Percentiles rank a stretch among this genome's conserved stretches.
Conservation (phyloP, 2,888 invertebrate species). For the Dryococelus australis region DNA sequence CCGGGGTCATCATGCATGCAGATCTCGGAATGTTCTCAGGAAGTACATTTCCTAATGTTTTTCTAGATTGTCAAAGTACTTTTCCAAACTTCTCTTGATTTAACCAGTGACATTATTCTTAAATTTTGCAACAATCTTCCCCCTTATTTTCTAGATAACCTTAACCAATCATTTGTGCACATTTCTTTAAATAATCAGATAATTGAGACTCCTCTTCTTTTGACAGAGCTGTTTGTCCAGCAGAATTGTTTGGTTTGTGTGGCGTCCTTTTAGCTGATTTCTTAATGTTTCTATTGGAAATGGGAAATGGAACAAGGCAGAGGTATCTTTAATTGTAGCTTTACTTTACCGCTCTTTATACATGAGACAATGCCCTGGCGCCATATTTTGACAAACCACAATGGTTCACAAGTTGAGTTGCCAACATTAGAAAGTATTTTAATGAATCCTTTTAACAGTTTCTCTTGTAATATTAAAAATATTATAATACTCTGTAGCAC, state of each 20-base stretch:
- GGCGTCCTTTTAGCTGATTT: background rate
- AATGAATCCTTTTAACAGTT: no score
- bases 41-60: background rate
- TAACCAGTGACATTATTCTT: background rate
- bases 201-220: background rate
- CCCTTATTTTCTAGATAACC: background rate
- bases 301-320: no score
- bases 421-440: no score
- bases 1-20: constrained; percentile 3
- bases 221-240: background rate
- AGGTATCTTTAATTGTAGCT: no score
- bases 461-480: no score
- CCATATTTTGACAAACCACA: no score
- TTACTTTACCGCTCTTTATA: no score
- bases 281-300: background rate
- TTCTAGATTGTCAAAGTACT: background rate
- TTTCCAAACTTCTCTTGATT: background rate
- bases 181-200: background rate
- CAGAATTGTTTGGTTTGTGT: background rate
- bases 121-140: constrained; percentile 1
- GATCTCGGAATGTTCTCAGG: background rate
- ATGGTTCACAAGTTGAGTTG: no score
- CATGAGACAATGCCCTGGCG: no score
- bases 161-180: background rate
- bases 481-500: background rate